phyloP scores from a whole-genome alignment of 2,888 invertebrate genomes.

The Lepidochitona cinerea region DNA sequence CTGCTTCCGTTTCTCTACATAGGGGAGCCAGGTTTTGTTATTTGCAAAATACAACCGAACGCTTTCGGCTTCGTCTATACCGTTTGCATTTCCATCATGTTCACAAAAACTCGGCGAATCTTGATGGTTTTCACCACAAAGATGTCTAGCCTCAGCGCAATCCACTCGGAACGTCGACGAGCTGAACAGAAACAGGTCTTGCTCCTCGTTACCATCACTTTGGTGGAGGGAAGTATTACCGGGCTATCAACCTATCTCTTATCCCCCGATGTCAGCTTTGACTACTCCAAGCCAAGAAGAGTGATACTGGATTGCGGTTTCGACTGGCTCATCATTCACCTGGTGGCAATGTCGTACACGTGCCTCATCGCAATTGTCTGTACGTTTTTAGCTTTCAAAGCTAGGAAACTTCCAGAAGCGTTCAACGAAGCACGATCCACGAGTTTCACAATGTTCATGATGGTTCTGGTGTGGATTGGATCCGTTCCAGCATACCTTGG shows the following conservation, averaged over 20 bases:
- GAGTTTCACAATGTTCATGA: conserved; percentile 9
- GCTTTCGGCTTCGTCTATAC: conserved; percentile 11
- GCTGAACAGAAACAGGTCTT: conserved; percentile 3
- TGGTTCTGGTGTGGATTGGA: conserved; percentile 8
- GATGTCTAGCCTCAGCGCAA: background rate
- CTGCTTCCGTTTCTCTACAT: conserved; percentile 8
- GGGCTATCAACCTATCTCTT: background rate
- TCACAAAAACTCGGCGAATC: conserved; percentile 6
- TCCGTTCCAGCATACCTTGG: conserved; percentile 5
- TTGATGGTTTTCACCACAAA: conserved; percentile 8
- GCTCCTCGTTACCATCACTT: background rate
- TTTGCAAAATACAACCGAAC: conserved; percentile 7
- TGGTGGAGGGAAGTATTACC: background rate
- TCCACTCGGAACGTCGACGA: background rate
- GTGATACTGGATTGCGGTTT: background rate
- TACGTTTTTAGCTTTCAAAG: conserved; percentile 12
- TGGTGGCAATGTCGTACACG: conserved; percentile 10
- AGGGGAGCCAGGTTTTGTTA: background rate
- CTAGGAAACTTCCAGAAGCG: conserved; percentile 13
- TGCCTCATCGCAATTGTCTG: conserved; percentile 2
- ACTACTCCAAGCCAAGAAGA: background rate
- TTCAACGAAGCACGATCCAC: conserved; percentile 11
- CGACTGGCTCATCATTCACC: background rate
- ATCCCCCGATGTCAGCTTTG: background rate
- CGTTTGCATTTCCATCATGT: conserved; percentile 8